Evolutionary conservation across 2,113 vertebrate species (phyloP), one percentile per base, ranked within the genome.

Genomic region (Myotis lucifugus): DNA sequence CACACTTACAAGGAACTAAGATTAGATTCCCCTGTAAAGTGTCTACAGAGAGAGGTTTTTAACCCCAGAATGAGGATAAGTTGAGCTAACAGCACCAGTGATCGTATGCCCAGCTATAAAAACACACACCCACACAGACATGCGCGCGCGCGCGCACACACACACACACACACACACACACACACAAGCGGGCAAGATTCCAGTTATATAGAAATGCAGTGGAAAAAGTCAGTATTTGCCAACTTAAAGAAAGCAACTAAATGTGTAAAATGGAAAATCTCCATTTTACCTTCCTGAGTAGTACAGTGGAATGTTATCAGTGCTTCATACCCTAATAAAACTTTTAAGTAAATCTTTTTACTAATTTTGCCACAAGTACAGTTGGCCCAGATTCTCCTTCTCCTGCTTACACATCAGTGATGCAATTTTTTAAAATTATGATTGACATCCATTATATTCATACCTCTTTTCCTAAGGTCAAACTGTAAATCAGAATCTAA

Each of bases 211-310:
- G 81, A 96, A 95, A 95, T 84, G 56, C 94, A 90, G 50, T 88
- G 96, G 97, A 94, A 97, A 97, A 97, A 92, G 82, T 97, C 42
- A 72, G n/a, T 72, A 90, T 97, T 96, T 97, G 95, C 96, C 95
- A 96, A 81, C 82, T 91, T 94, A 88, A 96, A 96, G 92, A 96
- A 73, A 83, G 61, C 87, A 95, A 92, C 72, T 85, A 56, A 95
- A 93, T 78, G 90, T 96, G 81, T 96, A 94, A 78, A 79, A 86
- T 95, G 93, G 92, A 97, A 97, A 97, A 6, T 96, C 97, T 96
- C 81, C 92, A 96, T 89, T 95, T 95, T 79, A 87, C 85, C 89
- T 97, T 96, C 70, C 82, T 83, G 40, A 97, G 52, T 59, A 92
- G 61, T 61, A 92, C 93, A 94, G 23, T 52, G 3, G 64, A 85